Evolutionary conservation across 35 echinoderm and acorn worm species (phyloP).

Genomic region (Apostichopus parvimensis): DNA sequence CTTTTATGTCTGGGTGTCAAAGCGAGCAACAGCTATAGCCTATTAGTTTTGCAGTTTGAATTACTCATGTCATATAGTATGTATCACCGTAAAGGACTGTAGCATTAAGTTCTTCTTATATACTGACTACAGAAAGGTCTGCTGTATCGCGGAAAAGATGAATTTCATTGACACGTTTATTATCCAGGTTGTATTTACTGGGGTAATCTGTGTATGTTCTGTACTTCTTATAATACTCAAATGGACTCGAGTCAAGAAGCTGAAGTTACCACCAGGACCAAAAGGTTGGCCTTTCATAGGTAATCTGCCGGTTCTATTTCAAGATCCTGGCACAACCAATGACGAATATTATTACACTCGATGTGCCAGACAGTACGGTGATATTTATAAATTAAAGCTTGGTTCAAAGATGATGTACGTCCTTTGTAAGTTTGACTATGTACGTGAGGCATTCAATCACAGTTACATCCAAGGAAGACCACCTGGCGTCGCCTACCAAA

Average conservation of each 20-base stretch:
- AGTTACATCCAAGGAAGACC: slow-evolving; percentile 14
- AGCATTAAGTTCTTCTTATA: too few species aligned
- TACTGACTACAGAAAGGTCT: too few species aligned
- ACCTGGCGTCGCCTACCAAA: slow-evolving; percentile 6
- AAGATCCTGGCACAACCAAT: neutral
- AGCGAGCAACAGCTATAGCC: too few species aligned
- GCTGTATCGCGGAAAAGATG: too few species aligned
- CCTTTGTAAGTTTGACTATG: slow-evolving; percentile 21
- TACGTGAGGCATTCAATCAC: slow-evolving; percentile 16
- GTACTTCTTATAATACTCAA: neutral
- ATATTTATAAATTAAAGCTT: slow-evolving; percentile 27
- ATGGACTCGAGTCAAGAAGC: neutral
- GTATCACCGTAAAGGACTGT: too few species aligned
- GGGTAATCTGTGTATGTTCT: too few species aligned
- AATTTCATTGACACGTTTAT: too few species aligned
- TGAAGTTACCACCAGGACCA: slow-evolving; percentile 21
- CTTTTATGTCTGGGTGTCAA: too few species aligned
- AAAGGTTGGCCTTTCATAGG: slow-evolving; percentile 19
- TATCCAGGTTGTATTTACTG: too few species aligned
- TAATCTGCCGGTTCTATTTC: slow-evolving; percentile 21
- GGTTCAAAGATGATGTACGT: slow-evolving; percentile 32
- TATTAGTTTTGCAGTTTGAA: too few species aligned
- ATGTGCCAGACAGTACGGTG: slow-evolving; percentile 19
- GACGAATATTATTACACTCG: neutral
- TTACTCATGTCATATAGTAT: too few species aligned